Conservation (phyloP, 2,113 vertebrate genomes). For the Cettia cetti region DNA sequence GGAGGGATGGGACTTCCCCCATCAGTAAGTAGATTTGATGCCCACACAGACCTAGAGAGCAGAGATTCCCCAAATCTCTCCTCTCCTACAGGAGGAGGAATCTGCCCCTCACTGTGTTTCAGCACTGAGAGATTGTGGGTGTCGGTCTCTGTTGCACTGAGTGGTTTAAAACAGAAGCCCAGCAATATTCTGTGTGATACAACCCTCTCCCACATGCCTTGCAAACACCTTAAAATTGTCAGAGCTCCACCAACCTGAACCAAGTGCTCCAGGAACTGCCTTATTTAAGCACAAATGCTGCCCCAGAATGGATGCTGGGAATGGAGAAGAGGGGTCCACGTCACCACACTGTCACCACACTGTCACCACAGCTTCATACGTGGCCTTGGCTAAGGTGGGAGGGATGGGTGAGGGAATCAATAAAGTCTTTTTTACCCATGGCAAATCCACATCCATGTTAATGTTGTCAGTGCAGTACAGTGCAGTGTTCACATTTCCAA, state of each 20-base stretch:
- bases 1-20: neutral
- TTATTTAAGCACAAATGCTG: neutral
- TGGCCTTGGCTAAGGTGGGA: neutral
- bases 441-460: neutral
- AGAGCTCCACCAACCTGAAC: neutral
- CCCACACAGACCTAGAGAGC: neutral
- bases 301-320: neutral
- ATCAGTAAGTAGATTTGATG: neutral
- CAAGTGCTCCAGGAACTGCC: neutral
- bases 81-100: neutral
- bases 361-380: neutral
- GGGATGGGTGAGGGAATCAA: neutral
- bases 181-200: neutral
- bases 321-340: neutral
- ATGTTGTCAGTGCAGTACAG: neutral
- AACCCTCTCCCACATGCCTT: neutral
- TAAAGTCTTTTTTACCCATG: neutral
- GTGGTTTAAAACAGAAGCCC: neutral
- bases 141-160: neutral
- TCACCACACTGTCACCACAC: neutral
- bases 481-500: neutral
- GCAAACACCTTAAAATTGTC: neutral
- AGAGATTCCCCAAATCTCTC: neutral
- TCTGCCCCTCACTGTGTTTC: neutral
- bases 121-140: neutral